Conservation (phyloP, 2,797 vertebrate species). For the Chelonia mydas region DNA sequence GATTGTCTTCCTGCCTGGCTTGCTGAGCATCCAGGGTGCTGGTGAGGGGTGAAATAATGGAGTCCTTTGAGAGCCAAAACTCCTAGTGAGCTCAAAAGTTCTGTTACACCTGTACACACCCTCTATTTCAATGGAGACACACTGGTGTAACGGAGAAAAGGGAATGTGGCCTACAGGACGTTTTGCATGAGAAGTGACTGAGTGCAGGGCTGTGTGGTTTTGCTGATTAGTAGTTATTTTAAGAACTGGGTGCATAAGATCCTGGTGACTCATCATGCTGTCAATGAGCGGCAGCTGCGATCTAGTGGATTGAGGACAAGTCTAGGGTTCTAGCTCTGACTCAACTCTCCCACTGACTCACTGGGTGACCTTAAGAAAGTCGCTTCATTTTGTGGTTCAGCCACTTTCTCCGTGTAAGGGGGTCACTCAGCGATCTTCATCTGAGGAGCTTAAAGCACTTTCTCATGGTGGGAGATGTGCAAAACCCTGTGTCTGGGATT, state of each 20-base stretch:
- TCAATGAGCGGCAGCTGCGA: conserved; percentile 68
- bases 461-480: not conserved
- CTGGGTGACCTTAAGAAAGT: not conserved
- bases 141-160: not conserved
- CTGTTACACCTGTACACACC: conserved; percentile 25
- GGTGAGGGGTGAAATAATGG: not conserved
- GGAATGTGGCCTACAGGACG: conserved; percentile 40
- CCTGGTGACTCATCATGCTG: conserved; percentile 69
- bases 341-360: not conserved
- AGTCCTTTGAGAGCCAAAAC: not conserved
- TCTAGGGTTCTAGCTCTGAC: conserved; percentile 2
- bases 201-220: conserved; percentile 59
- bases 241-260: conserved; percentile 50
- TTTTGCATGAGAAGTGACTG: conserved; percentile 55
- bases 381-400: not conserved
- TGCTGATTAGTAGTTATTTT: conserved; percentile 74
- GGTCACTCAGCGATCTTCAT: not conserved
- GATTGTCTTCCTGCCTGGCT: conserved; percentile 17
- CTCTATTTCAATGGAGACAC: conserved; percentile 26
- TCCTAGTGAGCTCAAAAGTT: not conserved
- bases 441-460: not conserved
- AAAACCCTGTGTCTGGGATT: not conserved
- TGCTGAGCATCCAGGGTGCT: conserved; percentile 6
- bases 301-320: not conserved
- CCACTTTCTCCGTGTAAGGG: not conserved